Evolutionary conservation across 2,888 invertebrate species (phyloP).

Genomic region (Nomada lathburiana): DNA sequence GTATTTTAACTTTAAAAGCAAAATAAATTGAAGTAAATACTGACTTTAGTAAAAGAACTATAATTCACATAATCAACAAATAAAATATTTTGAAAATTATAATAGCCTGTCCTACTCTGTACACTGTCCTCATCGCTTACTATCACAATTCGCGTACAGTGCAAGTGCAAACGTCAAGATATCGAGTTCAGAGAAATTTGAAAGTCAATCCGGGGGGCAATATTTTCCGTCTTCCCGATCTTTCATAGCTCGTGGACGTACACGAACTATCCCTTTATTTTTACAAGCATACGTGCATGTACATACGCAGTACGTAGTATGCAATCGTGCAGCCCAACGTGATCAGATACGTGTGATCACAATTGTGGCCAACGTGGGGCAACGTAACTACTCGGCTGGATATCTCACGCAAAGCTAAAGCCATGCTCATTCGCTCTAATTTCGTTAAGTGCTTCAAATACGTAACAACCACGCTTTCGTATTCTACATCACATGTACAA

Average conservation of each 20-base stretch:
- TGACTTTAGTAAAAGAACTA: no score
- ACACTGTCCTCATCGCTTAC: no score
- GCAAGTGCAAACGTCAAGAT: constrained; percentile 15
- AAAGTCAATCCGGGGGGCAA: not conserved
- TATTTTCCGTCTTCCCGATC: not conserved
- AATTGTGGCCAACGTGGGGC: constrained; percentile 61
- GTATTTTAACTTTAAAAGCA: no score
- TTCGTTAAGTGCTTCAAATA: constrained; percentile 62
- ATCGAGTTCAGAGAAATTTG: not conserved
- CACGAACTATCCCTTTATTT: constrained; percentile 13
- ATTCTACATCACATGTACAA: constrained; percentile 49
- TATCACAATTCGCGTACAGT: not conserved
- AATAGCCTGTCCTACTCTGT: no score
- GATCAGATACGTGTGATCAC: constrained; percentile 48
- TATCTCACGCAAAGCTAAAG: constrained; percentile 50
- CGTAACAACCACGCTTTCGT: constrained; percentile 47
- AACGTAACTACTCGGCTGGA: constrained; percentile 51
- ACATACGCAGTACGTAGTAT: not conserved
- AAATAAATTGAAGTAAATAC: no score
- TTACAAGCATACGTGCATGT: not conserved
- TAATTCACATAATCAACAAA: no score
- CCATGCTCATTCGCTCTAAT: constrained; percentile 57
- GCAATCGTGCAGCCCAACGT: constrained; percentile 49
- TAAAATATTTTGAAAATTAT: no score
- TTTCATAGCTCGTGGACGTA: not conserved